Percentiles rank a stretch among this genome's conserved stretches.
Conservation (phyloP, 2,797 vertebrate species). For the Alectoris magna region DNA sequence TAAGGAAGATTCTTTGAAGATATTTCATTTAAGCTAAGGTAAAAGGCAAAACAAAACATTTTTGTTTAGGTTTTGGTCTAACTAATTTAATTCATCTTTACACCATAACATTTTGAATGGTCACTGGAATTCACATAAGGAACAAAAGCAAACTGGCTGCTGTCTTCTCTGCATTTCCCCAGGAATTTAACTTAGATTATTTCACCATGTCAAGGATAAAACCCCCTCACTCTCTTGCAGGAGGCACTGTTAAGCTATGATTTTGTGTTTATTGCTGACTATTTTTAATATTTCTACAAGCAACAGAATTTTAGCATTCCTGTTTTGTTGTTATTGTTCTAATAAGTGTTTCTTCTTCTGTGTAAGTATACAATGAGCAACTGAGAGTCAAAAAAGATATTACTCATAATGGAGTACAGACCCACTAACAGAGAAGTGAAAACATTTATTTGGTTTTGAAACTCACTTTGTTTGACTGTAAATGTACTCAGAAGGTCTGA, state of each 20-base stretch:
- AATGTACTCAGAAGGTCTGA: neutral
- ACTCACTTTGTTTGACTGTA: neutral
- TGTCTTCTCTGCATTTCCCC: slow-evolving; percentile 11
- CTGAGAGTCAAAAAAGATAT: neutral
- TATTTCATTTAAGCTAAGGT: neutral
- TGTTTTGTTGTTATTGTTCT: neutral
- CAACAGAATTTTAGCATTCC: neutral
- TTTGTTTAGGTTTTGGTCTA: neutral
- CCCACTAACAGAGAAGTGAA: neutral
- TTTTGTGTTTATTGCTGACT: slow-evolving; percentile 30
- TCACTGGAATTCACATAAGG: slow-evolving; percentile 20
- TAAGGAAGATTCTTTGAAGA: neutral
- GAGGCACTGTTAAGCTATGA: neutral
- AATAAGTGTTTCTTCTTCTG: neutral
- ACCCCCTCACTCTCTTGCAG: neutral
- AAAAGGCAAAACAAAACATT: neutral
- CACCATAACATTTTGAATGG: neutral
- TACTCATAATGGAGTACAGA: neutral
- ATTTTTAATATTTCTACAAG: slow-evolving; percentile 3
- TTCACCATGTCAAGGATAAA: slow-evolving; percentile 21
- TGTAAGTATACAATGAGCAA: neutral
- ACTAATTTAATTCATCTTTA: neutral
- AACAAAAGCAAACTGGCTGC: slow-evolving; percentile 4
- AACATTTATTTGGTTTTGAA: neutral
- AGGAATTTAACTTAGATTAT: neutral